Evolutionary conservation across 2,113 vertebrate genomes (phyloP).

Genomic region (Bambusicola thoracicus): DNA sequence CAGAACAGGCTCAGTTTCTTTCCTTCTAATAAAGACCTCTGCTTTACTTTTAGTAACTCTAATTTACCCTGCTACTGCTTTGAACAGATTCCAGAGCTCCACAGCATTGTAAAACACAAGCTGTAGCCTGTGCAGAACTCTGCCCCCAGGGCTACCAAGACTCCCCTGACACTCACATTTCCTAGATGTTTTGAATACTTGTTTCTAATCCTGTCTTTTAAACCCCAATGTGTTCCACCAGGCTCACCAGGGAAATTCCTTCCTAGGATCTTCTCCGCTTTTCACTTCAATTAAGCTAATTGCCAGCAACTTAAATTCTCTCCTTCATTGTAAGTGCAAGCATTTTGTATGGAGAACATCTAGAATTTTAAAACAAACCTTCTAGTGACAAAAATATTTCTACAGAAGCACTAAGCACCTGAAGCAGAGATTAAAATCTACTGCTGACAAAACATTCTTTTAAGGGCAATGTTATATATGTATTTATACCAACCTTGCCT

Average conservation of each 20-base stretch:
- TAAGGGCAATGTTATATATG: not conserved
- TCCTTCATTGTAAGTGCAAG: not conserved
- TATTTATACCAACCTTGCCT: not conserved
- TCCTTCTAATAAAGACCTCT: not conserved
- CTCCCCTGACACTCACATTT: not conserved
- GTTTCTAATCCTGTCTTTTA: slow-evolving; percentile 19
- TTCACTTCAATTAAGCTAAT: slow-evolving; percentile 44
- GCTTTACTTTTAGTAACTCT: not conserved
- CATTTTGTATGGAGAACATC: not conserved
- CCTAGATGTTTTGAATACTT: not conserved
- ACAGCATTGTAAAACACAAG: not conserved
- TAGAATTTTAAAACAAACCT: not conserved
- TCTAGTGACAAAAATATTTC: not conserved
- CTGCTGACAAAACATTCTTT: not conserved
- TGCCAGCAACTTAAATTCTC: slow-evolving; percentile 4
- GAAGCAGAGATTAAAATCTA: not conserved
- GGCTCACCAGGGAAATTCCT: not conserved
- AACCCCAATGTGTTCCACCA: not conserved
- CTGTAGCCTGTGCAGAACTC: not conserved
- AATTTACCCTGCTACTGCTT: not conserved
- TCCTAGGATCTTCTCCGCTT: not conserved
- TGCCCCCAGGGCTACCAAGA: not conserved
- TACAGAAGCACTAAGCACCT: not conserved
- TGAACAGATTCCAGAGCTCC: not conserved
- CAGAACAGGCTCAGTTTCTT: not conserved